Conservation (phyloP, 1,140 invertebrate species). For the Drosophila orosa region DNA sequence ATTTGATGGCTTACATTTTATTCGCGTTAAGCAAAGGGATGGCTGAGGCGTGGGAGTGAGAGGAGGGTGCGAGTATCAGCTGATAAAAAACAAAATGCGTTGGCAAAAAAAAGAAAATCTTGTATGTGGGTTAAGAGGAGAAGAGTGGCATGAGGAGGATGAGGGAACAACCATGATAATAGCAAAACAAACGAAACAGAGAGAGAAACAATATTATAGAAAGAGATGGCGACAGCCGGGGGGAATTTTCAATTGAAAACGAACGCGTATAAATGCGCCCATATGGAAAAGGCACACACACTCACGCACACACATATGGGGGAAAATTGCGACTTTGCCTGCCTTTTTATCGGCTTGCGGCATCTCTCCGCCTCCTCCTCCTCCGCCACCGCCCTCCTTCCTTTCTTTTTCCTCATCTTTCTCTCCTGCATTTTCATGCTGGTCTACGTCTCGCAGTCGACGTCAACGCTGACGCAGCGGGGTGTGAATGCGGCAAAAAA, state of each 20-base stretch:
- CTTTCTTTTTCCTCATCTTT: slow-evolving; percentile 6
- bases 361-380: slow-evolving; percentile 33
- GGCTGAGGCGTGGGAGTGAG: neutral
- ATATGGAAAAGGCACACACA: slow-evolving; percentile 70
- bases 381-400: neutral
- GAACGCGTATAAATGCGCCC: slow-evolving; percentile 77
- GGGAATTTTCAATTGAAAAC: slow-evolving; percentile 74
- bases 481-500: slow-evolving; percentile 68
- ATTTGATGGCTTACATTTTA: slow-evolving; percentile 62
- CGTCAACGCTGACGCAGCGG: slow-evolving; percentile 38
- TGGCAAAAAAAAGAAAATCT: slow-evolving; percentile 47
- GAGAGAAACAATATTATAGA: slow-evolving; percentile 29
- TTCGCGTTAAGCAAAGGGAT: slow-evolving; percentile 27
- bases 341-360: slow-evolving; percentile 57
- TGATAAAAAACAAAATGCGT: slow-evolving; percentile 60
- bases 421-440: slow-evolving; percentile 66
- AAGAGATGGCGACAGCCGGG: slow-evolving; percentile 25
- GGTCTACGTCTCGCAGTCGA: slow-evolving; percentile 38
- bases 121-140: slow-evolving; percentile 19
- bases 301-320: slow-evolving; percentile 2
- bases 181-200: slow-evolving; percentile 64
- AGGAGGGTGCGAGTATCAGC: slow-evolving; percentile 34
- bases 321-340: slow-evolving; percentile 63
- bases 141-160: slow-evolving; percentile 4
- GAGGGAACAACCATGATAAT: slow-evolving; percentile 60